Evolutionary conservation across 1,140 invertebrate species (phyloP).

Genomic region (Drosophila grimshawi): DNA sequence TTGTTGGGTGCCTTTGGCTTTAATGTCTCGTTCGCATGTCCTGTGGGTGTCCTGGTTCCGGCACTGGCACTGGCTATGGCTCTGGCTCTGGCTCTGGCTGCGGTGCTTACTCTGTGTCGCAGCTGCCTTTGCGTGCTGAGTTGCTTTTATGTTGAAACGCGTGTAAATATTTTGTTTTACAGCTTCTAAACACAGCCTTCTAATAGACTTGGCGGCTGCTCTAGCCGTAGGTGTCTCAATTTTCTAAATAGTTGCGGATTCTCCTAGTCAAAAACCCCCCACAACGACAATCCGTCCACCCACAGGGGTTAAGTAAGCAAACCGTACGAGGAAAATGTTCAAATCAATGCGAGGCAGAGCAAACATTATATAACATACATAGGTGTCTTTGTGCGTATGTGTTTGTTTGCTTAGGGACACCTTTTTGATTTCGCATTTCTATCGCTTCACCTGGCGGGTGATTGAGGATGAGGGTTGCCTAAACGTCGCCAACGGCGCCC

Average conservation of each 20-base stretch:
- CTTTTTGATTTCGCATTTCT: slow-evolving; percentile 61
- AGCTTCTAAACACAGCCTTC: slow-evolving; percentile 63
- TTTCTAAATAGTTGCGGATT: slow-evolving; percentile 73
- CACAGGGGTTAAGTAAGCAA: slow-evolving; percentile 41
- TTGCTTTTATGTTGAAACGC: slow-evolving; percentile 66
- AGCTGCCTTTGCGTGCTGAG: slow-evolving; percentile 61
- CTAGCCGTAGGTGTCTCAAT: slow-evolving; percentile 75
- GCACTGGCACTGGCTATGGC: neutral
- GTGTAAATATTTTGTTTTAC: slow-evolving; percentile 83
- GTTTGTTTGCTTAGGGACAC: slow-evolving; percentile 56
- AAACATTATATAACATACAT: slow-evolving; percentile 13
- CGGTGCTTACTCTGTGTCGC: slow-evolving; percentile 8
- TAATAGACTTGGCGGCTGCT: slow-evolving; percentile 66
- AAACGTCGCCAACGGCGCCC: slow-evolving; percentile 26
- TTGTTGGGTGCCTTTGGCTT: slow-evolving; percentile 56
- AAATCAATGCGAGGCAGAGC: slow-evolving; percentile 60
- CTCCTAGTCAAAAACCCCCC: neutral
- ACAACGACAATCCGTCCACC: neutral
- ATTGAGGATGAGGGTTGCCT: neutral
- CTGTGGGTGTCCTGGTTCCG: slow-evolving; percentile 41
- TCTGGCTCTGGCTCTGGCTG: slow-evolving; percentile 8
- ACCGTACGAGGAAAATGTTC: slow-evolving; percentile 45
- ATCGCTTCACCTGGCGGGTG: neutral
- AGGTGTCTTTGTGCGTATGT: slow-evolving; percentile 23
- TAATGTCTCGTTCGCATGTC: slow-evolving; percentile 81